These are phyloP conservation scores for Polydrusus pterygomalis DNA, from an alignment of 2,888 invertebrate species.

Conservation along the genomic window DNA sequence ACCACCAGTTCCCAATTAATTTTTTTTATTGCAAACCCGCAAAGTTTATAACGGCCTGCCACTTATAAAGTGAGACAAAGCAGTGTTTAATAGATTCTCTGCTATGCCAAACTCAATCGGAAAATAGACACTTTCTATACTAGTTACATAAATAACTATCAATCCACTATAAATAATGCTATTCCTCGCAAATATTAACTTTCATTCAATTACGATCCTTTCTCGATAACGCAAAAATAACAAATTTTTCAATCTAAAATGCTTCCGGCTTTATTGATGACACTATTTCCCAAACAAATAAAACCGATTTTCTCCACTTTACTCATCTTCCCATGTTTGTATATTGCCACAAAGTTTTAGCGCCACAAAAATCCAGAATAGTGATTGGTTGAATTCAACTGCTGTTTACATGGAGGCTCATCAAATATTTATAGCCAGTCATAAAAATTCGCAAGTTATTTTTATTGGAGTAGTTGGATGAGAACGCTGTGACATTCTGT, in stretches of 20 bases:
- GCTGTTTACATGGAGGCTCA: slow-evolving; percentile 35
- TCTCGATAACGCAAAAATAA: slow-evolving; percentile 3
- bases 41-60: too few species aligned
- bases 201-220: neutral
- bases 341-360: slow-evolving; percentile 34
- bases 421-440: slow-evolving; percentile 41
- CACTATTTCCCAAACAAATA: slow-evolving; percentile 23
- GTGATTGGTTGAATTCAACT: slow-evolving; percentile 28
- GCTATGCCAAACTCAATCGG: too few species aligned
- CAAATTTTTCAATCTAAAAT: slow-evolving; percentile 11
- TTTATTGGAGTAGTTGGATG: slow-evolving; percentile 34
- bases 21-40: too few species aligned
- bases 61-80: too few species aligned
- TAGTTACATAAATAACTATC: neutral
- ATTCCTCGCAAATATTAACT: neutral
- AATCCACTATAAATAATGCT: neutral
- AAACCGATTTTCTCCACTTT: slow-evolving; percentile 32
- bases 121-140: neutral
- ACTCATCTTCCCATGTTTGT: slow-evolving; percentile 30
- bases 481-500: slow-evolving; percentile 26
- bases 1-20: too few species aligned
- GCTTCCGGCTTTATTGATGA: slow-evolving; percentile 26
- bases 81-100: too few species aligned
- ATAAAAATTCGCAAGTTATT: slow-evolving; percentile 40
- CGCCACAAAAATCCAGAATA: slow-evolving; percentile 13